A percentile compares a stretch with the other conserved stretches of the same genome.
phyloP scores from a whole-genome alignment of 1,140 invertebrate genomes.

The Solen grandis region DNA sequence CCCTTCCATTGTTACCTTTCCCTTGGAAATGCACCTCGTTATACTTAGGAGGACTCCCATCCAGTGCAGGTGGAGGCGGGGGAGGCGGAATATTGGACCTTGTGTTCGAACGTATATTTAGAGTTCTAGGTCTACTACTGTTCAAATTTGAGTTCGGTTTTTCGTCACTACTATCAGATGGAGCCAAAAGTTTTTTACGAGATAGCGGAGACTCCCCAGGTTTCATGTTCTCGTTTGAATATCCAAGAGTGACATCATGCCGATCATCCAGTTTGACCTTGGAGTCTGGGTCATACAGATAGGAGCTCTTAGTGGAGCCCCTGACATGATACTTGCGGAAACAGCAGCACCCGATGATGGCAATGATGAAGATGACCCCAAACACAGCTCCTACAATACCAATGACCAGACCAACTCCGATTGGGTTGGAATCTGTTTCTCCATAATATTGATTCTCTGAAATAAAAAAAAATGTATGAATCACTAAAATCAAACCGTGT shows the following conservation, averaged over 20 bases:
- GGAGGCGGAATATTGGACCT: slow-evolving; percentile 1
- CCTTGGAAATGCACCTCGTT: too few relatives aligned
- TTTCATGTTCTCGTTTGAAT: slow-evolving; percentile 42
- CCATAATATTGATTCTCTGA: slow-evolving; percentile 26
- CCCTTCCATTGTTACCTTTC: slow-evolving; percentile 6
- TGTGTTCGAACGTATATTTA: background rate
- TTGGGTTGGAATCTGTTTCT: slow-evolving; percentile 52
- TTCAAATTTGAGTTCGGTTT: slow-evolving; percentile 11
- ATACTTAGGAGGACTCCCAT: background rate
- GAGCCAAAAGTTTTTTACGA: slow-evolving; percentile 51
- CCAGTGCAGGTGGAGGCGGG: background rate
- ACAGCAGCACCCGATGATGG: slow-evolving; percentile 58
- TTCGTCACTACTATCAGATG: slow-evolving; percentile 45
- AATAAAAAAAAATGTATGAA: slow-evolving; percentile 6
- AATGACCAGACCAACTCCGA: slow-evolving; percentile 58
- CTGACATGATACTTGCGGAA: slow-evolving; percentile 51
- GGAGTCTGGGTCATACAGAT: slow-evolving; percentile 5
- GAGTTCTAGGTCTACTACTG: background rate
- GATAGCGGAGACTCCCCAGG: slow-evolving; percentile 43
- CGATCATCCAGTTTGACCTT: slow-evolving; percentile 39
- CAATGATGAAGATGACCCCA: slow-evolving; percentile 54
- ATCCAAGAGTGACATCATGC: slow-evolving; percentile 51
- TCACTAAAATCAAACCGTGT: background rate
- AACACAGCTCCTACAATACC: slow-evolving; percentile 59
- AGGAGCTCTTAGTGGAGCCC: background rate